Evolutionary conservation across 2,113 vertebrate species (phyloP).

Genomic region (Macroglossus sobrinus): DNA sequence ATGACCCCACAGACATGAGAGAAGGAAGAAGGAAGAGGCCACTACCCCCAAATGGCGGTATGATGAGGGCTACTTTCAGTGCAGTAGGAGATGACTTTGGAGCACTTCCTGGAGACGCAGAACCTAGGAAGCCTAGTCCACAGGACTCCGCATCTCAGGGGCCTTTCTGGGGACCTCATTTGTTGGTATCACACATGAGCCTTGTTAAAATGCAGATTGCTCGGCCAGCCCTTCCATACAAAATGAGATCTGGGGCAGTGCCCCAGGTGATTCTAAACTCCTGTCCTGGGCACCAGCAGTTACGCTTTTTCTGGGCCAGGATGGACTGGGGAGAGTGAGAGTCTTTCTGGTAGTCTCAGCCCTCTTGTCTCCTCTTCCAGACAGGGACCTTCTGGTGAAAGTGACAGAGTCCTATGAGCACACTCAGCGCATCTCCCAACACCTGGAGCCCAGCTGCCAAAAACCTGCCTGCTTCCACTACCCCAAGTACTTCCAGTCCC

Average conservation of each 20-base stretch:
- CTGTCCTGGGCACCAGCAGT: background rate
- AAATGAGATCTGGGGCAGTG: background rate
- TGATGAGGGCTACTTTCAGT: background rate
- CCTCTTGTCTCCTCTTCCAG: constrained; percentile 58
- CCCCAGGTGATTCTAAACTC: background rate
- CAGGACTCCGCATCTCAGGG: background rate
- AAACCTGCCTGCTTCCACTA: constrained; percentile 80
- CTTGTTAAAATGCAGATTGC: background rate
- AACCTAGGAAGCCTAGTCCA: background rate
- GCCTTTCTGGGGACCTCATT: background rate
- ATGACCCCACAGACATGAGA: background rate
- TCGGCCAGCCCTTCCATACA: background rate
- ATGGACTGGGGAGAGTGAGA: background rate
- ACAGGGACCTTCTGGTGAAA: constrained; percentile 76
- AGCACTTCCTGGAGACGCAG: background rate
- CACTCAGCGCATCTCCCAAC: constrained; percentile 66
- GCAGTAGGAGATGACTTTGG: background rate
- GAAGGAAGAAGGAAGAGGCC: background rate
- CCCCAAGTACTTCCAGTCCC: constrained; percentile 74
- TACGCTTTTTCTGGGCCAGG: background rate
- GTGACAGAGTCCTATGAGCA: constrained; percentile 85
- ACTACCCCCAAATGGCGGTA: background rate
- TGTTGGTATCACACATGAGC: background rate
- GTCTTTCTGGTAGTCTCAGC: background rate
- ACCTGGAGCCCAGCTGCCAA: background rate